Base-by-base conservation (phyloP, 53 echinoderm and acorn worm species). In the Stichopus horrens region DNA sequence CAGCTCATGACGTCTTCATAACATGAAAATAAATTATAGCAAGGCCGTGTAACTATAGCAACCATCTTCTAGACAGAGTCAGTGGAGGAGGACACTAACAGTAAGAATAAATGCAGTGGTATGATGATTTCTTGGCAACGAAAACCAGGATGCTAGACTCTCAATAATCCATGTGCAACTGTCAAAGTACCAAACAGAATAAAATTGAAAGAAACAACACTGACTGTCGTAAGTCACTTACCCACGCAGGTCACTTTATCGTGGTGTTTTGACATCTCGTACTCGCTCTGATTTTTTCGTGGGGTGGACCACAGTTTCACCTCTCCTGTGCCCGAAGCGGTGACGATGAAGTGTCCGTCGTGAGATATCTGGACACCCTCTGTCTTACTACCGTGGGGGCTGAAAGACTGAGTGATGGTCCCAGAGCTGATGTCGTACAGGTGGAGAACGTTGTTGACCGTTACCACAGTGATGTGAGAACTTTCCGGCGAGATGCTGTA, bases 351-450 rank as follows among this genome's bases (percentile, higher is more conserved):
- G 74, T 96, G 93, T 59, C 96, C 96, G 74, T 99, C 94, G 13
- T 91, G 89, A 14, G 95, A 94, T 57, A 95, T 90, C 58, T 90
- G 66, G 5, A 99, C 93, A 6, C 83, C 78, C 79, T 87, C 79
- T 37, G 94, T 93, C 21, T 92, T 89, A 4, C 91, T 90, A 11
- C 91, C 91, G 89, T 99, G 99, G 71, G 92, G 96, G 19, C 90
- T 92, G 90, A 94, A 92, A 4, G 94, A 96, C 90, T 94, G 96
- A 6, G 93, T 57, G 53, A 99, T 71, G 83, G 96, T 94, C 74
- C 90, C 93, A 6, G 94, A 91, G 19, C 96, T 94, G 82, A 99
- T 91, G 90, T 99, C 94, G 90, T 94, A 99, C 87, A 99, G 86
- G 77, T 92, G 94, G 23, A 99, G 88, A 55, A 91, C 91, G 89